Conservation (phyloP, 1,140 invertebrate species). For the Euura saliciscinereae region DNA sequence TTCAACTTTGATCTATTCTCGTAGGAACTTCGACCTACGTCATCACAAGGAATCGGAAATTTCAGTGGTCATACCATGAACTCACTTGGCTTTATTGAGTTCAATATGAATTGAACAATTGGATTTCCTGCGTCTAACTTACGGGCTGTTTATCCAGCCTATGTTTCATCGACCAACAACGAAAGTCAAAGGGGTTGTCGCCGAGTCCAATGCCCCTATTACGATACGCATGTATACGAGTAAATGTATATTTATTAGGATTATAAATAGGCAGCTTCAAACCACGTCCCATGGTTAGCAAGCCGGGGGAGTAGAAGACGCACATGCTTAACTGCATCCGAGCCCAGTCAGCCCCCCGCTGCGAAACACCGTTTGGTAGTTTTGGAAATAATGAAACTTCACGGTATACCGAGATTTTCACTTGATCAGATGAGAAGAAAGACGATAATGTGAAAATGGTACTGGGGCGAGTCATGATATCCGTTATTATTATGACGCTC, state of each 20-base stretch:
- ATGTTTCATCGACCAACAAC: background rate
- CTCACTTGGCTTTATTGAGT: too few species aligned
- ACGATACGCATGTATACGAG: slow-evolving; percentile 7
- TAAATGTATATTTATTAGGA: slow-evolving; percentile 23
- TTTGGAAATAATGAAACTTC: too few species aligned
- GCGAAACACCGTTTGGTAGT: background rate
- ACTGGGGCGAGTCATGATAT: too few species aligned
- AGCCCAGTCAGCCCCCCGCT: background rate
- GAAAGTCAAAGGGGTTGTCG: slow-evolving; percentile 2
- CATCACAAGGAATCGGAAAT: too few species aligned
- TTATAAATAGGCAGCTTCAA: slow-evolving; percentile 48
- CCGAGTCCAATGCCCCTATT: slow-evolving; percentile 10
- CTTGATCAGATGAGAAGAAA: too few species aligned
- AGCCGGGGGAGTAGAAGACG: slow-evolving; percentile 24
- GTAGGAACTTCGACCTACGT: too few species aligned
- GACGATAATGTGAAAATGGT: too few species aligned
- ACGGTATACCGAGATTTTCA: too few species aligned
- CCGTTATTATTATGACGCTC: background rate
- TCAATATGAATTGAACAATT: background rate
- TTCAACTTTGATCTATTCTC: too few species aligned
- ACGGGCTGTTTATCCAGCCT: background rate
- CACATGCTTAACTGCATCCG: background rate
- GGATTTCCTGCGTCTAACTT: background rate
- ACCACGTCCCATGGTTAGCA: slow-evolving; percentile 38
- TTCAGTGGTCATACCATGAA: too few species aligned